Percentiles rank a stretch among this genome's conserved stretches.
These are phyloP conservation scores for Hemibagrus guttatus DNA, from an alignment of 2,797 vertebrate species.

Conservation along the genomic window DNA sequence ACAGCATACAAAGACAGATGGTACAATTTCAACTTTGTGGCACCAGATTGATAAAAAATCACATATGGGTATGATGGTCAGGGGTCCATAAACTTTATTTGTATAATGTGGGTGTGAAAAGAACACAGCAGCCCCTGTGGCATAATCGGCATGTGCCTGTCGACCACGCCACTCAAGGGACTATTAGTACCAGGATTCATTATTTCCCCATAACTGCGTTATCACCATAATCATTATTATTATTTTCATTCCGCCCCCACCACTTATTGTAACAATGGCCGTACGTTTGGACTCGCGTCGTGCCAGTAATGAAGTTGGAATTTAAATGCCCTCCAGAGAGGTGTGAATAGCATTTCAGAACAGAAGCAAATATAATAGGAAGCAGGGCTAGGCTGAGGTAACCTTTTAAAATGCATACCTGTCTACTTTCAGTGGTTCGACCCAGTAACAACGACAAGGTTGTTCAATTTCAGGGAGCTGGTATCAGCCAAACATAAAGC, in stretches of 20 bases:
- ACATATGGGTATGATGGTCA: neutral
- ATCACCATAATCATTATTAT: conserved; percentile 44
- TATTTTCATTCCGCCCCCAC: conserved; percentile 43
- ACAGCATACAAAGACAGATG: neutral
- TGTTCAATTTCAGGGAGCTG: neutral
- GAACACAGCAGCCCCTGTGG: neutral
- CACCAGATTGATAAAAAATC: neutral
- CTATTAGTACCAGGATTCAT: conserved; percentile 33
- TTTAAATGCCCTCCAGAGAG: conserved; percentile 49
- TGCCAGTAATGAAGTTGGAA: conserved; percentile 41
- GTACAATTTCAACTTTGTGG: neutral
- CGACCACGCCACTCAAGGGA: conserved; percentile 2
- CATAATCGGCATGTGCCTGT: conserved; percentile 11
- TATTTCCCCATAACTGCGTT: conserved; percentile 47
- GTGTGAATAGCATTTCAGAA: conserved; percentile 45
- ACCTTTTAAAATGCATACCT: conserved; percentile 28
- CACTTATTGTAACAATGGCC: conserved; percentile 33
- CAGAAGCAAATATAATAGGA: conserved; percentile 35
- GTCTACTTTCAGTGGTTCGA: conserved; percentile 1
- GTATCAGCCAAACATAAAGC: neutral
- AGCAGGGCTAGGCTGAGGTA: conserved; percentile 28
- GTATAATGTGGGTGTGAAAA: neutral
- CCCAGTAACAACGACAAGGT: neutral
- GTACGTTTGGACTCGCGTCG: conserved; percentile 2
- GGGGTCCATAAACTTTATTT: neutral